Evolutionary conservation across 1,140 invertebrate species (phyloP).

Genomic region (Zaprionus davidi): DNA sequence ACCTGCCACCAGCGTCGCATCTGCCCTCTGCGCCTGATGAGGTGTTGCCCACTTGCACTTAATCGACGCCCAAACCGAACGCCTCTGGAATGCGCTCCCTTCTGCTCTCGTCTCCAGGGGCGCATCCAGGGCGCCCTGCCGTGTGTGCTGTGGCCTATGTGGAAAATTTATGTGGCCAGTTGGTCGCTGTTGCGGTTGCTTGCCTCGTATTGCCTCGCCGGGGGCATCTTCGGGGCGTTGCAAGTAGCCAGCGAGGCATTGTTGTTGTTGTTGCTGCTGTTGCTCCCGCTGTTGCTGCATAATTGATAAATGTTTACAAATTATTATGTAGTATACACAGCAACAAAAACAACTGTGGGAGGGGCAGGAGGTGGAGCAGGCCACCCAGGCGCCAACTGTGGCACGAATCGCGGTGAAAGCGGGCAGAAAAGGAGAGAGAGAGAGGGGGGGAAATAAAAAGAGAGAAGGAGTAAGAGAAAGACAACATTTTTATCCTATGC

Average conservation of each 20-base stretch:
- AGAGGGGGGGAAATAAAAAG: background rate
- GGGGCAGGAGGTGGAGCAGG: slow-evolving; percentile 15
- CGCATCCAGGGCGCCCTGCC: slow-evolving; percentile 36
- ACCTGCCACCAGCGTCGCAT: background rate
- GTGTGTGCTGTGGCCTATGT: slow-evolving; percentile 55
- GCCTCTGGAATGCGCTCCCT: slow-evolving; percentile 53
- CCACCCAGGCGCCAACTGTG: slow-evolving; percentile 61
- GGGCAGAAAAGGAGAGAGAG: slow-evolving; percentile 3
- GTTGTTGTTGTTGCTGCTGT: slow-evolving; percentile 62
- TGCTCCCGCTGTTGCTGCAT: slow-evolving; percentile 72
- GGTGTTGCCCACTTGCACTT: slow-evolving; percentile 76
- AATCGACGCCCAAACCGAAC: slow-evolving; percentile 65
- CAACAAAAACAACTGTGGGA: slow-evolving; percentile 9
- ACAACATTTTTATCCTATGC: background rate
- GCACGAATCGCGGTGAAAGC: slow-evolving; percentile 45
- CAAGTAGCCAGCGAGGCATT: slow-evolving; percentile 31
- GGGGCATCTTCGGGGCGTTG: slow-evolving; percentile 51
- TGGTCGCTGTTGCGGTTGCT: slow-evolving; percentile 15
- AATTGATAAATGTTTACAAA: slow-evolving; percentile 82
- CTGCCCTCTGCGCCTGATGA: slow-evolving; percentile 35
- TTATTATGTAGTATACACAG: slow-evolving; percentile 77
- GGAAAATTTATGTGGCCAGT: slow-evolving; percentile 77
- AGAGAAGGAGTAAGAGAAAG: background rate
- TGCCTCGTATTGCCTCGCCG: slow-evolving; percentile 11
- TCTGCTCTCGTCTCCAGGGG: background rate